These are phyloP conservation scores for Dinomys branickii DNA, from an alignment of 2,113 vertebrate genomes.

Conservation along the genomic window DNA sequence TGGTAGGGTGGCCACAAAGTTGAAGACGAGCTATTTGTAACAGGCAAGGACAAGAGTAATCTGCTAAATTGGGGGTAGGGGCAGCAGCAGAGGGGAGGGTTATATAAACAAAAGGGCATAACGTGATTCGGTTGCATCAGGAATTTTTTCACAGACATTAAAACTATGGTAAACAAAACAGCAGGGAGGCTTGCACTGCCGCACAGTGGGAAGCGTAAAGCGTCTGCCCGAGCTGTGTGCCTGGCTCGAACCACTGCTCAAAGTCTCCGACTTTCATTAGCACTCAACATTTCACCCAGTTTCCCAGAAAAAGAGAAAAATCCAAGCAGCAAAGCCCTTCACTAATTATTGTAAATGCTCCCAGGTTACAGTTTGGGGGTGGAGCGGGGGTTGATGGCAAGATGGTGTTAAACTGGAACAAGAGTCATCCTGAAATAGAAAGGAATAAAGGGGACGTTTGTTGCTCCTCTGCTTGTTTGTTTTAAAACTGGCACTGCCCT, in stretches of 20 bases:
- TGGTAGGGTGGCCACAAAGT: slow-evolving; percentile 28
- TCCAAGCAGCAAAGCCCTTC: slow-evolving; percentile 78
- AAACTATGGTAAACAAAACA: slow-evolving; percentile 91
- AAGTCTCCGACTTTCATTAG: slow-evolving; percentile 88
- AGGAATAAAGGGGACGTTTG: slow-evolving; percentile 67
- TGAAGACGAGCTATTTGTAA: slow-evolving; percentile 78
- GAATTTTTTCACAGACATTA: slow-evolving; percentile 90
- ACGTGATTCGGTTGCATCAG: slow-evolving; percentile 88
- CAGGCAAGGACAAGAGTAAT: slow-evolving; percentile 80
- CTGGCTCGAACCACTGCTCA: slow-evolving; percentile 87
- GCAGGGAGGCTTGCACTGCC: slow-evolving; percentile 87
- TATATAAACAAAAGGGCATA: slow-evolving; percentile 88
- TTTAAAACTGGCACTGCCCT: slow-evolving; percentile 61
- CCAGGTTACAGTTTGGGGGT: slow-evolving; percentile 80
- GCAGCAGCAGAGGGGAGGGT: slow-evolving; percentile 67
- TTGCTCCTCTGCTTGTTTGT: neutral
- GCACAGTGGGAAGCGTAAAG: slow-evolving; percentile 88
- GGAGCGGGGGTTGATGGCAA: slow-evolving; percentile 76
- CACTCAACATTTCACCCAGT: slow-evolving; percentile 86
- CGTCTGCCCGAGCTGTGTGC: slow-evolving; percentile 86
- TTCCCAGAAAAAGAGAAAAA: slow-evolving; percentile 72
- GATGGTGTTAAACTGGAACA: slow-evolving; percentile 83
- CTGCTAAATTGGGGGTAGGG: slow-evolving; percentile 75
- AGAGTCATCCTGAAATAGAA: slow-evolving; percentile 80
- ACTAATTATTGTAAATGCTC: slow-evolving; percentile 85